These are phyloP conservation scores for Tachina fera DNA, from an alignment of 2,888 invertebrate species.

Conservation along the genomic window DNA sequence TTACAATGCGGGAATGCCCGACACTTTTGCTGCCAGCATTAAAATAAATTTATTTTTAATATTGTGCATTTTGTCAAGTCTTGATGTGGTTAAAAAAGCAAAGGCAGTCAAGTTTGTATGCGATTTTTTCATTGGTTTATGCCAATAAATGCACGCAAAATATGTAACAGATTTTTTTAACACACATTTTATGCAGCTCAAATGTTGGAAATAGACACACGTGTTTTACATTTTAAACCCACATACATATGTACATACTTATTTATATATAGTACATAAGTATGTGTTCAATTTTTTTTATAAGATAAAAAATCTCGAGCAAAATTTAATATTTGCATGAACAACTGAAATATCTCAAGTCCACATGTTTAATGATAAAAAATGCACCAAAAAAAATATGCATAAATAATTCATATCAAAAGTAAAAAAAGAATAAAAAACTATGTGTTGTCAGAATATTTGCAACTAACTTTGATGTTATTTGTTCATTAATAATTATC, in stretches of 20 bases:
- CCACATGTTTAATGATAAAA: not conserved
- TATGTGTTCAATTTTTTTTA: not conserved
- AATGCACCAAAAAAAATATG: too few species aligned
- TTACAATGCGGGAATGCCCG: slow-evolving; percentile 21
- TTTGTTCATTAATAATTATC: too few species aligned
- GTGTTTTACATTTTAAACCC: slow-evolving; percentile 2
- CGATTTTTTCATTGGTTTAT: not conserved
- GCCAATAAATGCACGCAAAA: slow-evolving; percentile 20
- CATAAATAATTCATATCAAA: too few species aligned
- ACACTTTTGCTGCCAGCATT: not conserved
- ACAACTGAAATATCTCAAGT: not conserved
- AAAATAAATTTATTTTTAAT: not conserved
- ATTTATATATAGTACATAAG: not conserved
- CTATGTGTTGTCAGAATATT: too few species aligned
- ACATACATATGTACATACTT: not conserved
- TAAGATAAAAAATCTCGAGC: too few species aligned
- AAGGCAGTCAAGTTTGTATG: slow-evolving; percentile 13
- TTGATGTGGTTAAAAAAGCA: slow-evolving; percentile 43
- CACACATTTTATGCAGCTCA: not conserved
- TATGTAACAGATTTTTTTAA: slow-evolving; percentile 6
- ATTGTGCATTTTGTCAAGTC: not conserved
- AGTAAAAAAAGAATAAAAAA: too few species aligned
- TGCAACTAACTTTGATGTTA: too few species aligned
- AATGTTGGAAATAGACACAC: slow-evolving; percentile 10
- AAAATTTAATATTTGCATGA: not conserved